These are phyloP conservation scores for Barnardius zonarius DNA, from an alignment of 2,113 vertebrate species.

Conservation along the genomic window DNA sequence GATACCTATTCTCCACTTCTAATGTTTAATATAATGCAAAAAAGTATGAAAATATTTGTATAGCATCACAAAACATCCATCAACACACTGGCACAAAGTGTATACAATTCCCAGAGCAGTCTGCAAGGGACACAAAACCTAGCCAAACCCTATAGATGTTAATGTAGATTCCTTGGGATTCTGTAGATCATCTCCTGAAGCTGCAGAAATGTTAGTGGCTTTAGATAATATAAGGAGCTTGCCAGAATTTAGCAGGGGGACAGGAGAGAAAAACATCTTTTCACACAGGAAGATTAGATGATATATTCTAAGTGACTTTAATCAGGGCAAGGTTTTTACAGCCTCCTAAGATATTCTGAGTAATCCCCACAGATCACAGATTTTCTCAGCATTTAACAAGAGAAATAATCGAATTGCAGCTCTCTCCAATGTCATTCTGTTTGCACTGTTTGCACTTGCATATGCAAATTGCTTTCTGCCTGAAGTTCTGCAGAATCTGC, in stretches of 20 bases:
- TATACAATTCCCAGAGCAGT: slow-evolving; percentile 31
- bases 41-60: slow-evolving; percentile 43
- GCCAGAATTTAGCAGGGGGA: neutral
- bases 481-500: neutral
- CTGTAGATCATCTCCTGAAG: slow-evolving; percentile 43
- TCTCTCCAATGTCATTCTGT: neutral
- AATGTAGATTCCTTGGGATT: slow-evolving; percentile 42
- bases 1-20: neutral
- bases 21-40: slow-evolving; percentile 30
- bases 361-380: slow-evolving; percentile 15
- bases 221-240: neutral
- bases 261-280: neutral
- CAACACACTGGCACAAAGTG: neutral
- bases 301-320: slow-evolving; percentile 16
- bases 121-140: slow-evolving; percentile 14
- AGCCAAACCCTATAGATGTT: slow-evolving; percentile 6
- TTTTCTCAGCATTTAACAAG: slow-evolving; percentile 30
- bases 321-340: slow-evolving; percentile 16
- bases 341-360: neutral
- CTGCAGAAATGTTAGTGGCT: neutral
- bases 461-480: slow-evolving; percentile 29
- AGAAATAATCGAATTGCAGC: neutral
- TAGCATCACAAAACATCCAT: slow-evolving; percentile 32
- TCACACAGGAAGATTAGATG: neutral
- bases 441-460: neutral